Evolutionary conservation across 92 coral and sea anemone genomes (phyloP).

Genomic region (Heteractis magnifica): DNA sequence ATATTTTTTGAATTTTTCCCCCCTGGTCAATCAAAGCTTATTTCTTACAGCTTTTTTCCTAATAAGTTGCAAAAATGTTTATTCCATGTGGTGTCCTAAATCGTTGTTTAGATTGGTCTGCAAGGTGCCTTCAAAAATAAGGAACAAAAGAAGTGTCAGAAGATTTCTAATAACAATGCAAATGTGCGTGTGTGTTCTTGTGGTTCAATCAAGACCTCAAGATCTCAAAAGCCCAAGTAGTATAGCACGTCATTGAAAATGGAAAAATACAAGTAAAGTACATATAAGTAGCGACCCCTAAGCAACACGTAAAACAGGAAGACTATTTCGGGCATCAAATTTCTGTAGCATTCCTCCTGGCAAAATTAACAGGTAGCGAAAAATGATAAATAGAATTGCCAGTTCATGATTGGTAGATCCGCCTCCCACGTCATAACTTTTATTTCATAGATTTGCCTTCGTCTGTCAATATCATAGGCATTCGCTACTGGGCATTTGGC

Average conservation of each 20-base stretch:
- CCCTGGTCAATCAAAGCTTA: neutral
- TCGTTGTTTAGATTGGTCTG: neutral
- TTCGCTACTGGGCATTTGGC: neutral
- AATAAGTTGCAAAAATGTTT: too few relatives aligned
- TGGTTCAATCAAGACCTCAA: neutral
- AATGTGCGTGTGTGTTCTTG: neutral
- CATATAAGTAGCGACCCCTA: neutral
- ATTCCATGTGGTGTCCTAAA: neutral
- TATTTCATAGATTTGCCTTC: neutral
- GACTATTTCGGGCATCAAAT: neutral
- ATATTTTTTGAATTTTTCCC: too few relatives aligned
- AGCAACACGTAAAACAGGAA: neutral
- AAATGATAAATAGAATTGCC: neutral
- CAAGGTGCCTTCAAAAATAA: neutral
- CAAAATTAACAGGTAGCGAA: neutral
- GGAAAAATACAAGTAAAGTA: too few relatives aligned
- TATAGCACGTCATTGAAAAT: neutral
- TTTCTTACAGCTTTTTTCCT: neutral
- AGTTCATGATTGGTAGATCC: constrained; percentile 15
- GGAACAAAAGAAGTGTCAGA: neutral
- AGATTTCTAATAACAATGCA: neutral
- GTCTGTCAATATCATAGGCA: neutral
- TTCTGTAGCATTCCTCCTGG: neutral
- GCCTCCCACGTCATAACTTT: neutral
- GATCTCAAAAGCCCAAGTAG: neutral